Evolutionary conservation across 1,140 invertebrate species (phyloP).

Genomic region (Hermatobates lingyangjiaoensis): DNA sequence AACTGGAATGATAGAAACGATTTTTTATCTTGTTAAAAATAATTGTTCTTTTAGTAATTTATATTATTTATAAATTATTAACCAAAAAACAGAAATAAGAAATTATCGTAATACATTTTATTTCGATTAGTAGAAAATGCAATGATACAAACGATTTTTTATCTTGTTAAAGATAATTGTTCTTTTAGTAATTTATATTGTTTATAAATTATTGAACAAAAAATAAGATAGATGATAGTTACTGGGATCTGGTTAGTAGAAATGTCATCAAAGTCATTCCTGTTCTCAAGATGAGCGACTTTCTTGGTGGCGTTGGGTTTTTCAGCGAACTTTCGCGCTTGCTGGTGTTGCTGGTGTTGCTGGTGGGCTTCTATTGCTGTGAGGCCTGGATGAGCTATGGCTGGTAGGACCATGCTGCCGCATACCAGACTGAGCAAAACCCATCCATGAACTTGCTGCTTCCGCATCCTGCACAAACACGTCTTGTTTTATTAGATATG

Average conservation of each 20-base stretch:
- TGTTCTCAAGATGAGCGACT: conserved; percentile 48
- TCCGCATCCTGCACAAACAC: conserved; percentile 17
- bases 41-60: too few species aligned
- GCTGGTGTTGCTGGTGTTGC: conserved; percentile 11
- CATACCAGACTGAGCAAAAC: conserved; percentile 16
- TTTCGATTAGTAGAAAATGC: too few species aligned
- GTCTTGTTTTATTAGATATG: too few species aligned
- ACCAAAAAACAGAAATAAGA: too few species aligned
- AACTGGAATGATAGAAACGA: too few species aligned
- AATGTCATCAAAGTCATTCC: conserved; percentile 44
- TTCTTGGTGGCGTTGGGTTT: conserved; percentile 76
- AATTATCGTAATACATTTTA: too few species aligned
- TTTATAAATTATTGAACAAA: not conserved
- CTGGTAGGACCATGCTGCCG: conserved; percentile 13
- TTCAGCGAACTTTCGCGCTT: conserved; percentile 60
- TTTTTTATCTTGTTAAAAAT: too few species aligned
- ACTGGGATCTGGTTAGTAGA: conserved; percentile 58
- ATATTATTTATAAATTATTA: too few species aligned
- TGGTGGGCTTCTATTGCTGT: conserved; percentile 1
- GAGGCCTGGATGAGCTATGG: conserved; percentile 16
- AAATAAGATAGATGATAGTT: conserved; percentile 7
- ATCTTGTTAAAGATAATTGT: too few species aligned
- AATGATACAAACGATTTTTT: too few species aligned
- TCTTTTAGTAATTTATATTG: too few species aligned
- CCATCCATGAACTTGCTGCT: conserved; percentile 20